Base-by-base conservation (phyloP, 1,140 invertebrate species). In the Lepidurus arcticus region DNA sequence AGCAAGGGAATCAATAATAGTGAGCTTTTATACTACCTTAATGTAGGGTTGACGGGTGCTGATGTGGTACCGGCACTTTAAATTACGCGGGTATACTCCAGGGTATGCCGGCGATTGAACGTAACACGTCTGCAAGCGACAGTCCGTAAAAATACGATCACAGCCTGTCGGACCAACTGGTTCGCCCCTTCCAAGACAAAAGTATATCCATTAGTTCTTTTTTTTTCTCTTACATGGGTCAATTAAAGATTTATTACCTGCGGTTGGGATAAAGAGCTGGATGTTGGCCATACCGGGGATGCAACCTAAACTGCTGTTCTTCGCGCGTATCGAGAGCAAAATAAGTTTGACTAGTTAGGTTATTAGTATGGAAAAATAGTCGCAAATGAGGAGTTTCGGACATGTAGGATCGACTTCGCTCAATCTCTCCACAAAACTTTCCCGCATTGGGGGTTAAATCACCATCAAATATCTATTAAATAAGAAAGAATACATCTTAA, bases 381-480 rank as follows among this genome's bases (percentile, higher is more conserved):
- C 93, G 93, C 10, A 97, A 94, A 85, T 94, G 93, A 82, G 92
- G 94, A 11, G 94, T 96, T 86, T 97, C 94, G 13, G 94, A 96
- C 82, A 96, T 96, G 86, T 96, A 96, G 7, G 93, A 95, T 85
- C 96, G 93, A 0, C 94, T 93, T 81, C 95, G 94, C 82, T 97
- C 95, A 16, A 92, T 94, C 84, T 97, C 94, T 0, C 94, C 94
- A 84, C 94, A 97, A 84, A 95, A 97, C 78, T 93, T 90, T 5
- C 94, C 94, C 0, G 92, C 92, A 80, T 94, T 92, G 7, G 76
- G 24, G 9, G 76, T 76, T 8, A 45, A 76, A 53, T 95, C 95
- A 16, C 92, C 92, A 81, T 93, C 92, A 10, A 92, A 88, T 79
- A 93, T 93, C 92, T 93, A 88, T 26, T 65, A 7, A 65, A 16